phyloP scores from a whole-genome alignment of 1,140 invertebrate genomes.

The Bombus superbus region DNA sequence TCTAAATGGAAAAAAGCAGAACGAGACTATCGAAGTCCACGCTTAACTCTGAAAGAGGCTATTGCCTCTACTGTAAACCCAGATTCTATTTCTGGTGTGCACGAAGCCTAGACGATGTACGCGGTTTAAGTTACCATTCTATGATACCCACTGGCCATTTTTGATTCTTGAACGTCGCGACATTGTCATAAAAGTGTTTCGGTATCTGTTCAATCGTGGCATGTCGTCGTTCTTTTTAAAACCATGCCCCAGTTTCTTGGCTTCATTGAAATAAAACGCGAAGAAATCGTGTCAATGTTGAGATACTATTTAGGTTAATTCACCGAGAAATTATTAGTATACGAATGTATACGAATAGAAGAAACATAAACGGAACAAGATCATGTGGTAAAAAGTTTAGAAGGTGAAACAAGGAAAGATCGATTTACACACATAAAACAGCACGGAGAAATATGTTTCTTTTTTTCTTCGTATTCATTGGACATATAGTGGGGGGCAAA shows the following conservation, averaged over 20 bases:
- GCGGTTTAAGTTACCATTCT: not conserved
- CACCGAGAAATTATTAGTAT: too few species aligned
- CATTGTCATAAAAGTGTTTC: conserved; percentile 1
- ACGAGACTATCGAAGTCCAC: conserved; percentile 9
- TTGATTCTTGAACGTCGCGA: not conserved
- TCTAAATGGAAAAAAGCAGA: not conserved
- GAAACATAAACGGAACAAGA: too few species aligned
- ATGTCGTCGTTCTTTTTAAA: not conserved
- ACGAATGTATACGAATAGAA: too few species aligned
- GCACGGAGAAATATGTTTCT: not conserved
- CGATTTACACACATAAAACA: not conserved
- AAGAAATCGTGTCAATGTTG: not conserved
- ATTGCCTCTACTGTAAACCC: conserved; percentile 67
- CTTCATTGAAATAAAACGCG: not conserved
- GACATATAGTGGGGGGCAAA: not conserved
- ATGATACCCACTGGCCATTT: not conserved
- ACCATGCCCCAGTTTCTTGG: too few species aligned
- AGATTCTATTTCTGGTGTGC: conserved; percentile 66
- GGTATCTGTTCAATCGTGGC: not conserved
- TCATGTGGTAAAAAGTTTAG: not conserved
- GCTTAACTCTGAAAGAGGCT: conserved; percentile 62
- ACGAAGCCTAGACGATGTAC: conserved; percentile 27
- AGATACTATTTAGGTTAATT: too few species aligned
- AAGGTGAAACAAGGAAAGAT: not conserved
- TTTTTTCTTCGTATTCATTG: not conserved